These are phyloP conservation scores for Silurus meridionalis DNA, from an alignment of 2,113 vertebrate genomes.

Conservation along the genomic window DNA sequence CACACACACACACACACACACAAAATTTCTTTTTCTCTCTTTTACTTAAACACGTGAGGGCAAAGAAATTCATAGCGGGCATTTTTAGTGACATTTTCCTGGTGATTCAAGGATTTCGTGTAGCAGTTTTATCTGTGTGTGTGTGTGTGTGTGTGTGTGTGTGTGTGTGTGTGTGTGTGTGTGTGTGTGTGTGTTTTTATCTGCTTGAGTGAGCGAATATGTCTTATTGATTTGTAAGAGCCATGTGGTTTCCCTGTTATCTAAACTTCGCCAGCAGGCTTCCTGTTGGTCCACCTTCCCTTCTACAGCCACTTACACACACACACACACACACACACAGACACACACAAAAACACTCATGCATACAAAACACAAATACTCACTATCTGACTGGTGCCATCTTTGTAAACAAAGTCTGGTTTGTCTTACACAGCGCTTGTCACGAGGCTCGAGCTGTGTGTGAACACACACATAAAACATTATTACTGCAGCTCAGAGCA, in stretches of 20 bases:
- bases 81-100: conserved; percentile 22
- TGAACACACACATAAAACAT: conserved; percentile 49
- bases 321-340: conserved; percentile 14
- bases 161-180: conserved; percentile 35
- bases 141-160: conserved; percentile 30
- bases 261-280: conserved; percentile 58
- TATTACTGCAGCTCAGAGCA: conserved; percentile 61
- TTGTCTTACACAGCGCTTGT: conserved; percentile 34
- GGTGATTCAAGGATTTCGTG: conserved; percentile 25
- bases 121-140: conserved; percentile 18
- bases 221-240: conserved; percentile 70
- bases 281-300: conserved; percentile 49
- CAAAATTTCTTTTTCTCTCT: neutral
- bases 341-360: conserved; percentile 25
- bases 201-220: conserved; percentile 66
- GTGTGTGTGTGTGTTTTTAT: conserved; percentile 46
- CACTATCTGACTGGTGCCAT: conserved; percentile 15
- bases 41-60: neutral
- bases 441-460: conserved; percentile 23
- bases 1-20: conserved; percentile 22
- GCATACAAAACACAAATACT: neutral
- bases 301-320: conserved; percentile 48
- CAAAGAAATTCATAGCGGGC: too few species aligned
- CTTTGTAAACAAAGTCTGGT: conserved; percentile 38
- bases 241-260: conserved; percentile 64